Percentiles rank a stretch among this genome's conserved stretches.
phyloP scores from a whole-genome alignment of 2,113 vertebrate genomes.

The Herpailurus yagouaroundi region DNA sequence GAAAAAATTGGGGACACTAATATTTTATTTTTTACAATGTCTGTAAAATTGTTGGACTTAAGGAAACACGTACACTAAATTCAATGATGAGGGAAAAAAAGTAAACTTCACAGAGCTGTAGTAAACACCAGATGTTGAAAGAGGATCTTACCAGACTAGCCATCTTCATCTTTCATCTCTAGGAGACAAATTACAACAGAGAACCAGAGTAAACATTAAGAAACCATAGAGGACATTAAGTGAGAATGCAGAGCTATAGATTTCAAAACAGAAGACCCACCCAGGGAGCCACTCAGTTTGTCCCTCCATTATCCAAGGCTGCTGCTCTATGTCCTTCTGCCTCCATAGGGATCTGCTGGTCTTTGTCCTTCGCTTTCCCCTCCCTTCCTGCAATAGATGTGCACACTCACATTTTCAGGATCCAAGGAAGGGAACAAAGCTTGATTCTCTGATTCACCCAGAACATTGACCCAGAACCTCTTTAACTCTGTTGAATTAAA shows the following conservation, averaged over 20 bases:
- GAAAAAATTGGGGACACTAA: neutral
- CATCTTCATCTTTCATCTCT: neutral
- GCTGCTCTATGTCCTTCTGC: neutral
- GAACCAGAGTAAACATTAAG: conserved; percentile 8
- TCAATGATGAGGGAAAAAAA: neutral
- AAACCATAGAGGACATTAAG: neutral
- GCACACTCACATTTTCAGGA: neutral
- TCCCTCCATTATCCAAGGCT: neutral
- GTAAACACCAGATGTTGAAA: conserved; percentile 20
- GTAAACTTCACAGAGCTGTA: neutral
- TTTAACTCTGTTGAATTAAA: neutral
- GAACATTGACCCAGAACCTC: neutral
- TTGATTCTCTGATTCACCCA: no score
- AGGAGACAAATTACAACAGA: neutral
- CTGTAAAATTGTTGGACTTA: neutral
- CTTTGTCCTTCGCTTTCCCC: neutral
- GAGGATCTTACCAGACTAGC: neutral
- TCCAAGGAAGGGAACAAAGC: neutral
- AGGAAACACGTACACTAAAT: neutral
- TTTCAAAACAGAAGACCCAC: neutral
- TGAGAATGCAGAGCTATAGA: neutral
- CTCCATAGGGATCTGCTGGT: neutral
- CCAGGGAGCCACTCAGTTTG: neutral
- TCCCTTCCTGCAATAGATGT: neutral
- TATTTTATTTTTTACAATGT: conserved; percentile 16